Evolutionary conservation across 1,140 invertebrate species (phyloP).

Genomic region (Eupristina koningsbergeri): DNA sequence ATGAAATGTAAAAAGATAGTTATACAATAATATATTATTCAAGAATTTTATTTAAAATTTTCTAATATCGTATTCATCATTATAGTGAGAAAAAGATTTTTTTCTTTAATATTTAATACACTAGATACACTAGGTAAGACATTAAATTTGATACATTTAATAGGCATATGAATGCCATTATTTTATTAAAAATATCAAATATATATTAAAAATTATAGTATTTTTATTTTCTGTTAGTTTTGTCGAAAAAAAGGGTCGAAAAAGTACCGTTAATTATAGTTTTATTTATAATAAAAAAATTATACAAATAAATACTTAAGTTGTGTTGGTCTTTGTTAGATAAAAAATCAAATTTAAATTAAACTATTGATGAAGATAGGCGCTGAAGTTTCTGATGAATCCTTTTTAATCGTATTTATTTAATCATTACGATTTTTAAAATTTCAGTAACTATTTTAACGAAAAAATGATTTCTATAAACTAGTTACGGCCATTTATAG

Average conservation of each 20-base stretch:
- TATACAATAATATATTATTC: neutral
- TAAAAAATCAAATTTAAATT: neutral
- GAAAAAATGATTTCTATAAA: slow-evolving; percentile 11
- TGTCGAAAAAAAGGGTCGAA: neutral
- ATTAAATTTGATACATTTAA: too few species aligned
- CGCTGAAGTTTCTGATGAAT: neutral
- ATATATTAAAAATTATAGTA: too few species aligned
- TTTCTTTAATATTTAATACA: neutral
- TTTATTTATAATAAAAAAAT: neutral
- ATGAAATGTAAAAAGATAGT: neutral
- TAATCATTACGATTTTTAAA: neutral
- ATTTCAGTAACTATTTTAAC: neutral
- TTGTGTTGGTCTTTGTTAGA: neutral
- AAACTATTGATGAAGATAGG: neutral
- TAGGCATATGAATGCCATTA: too few species aligned
- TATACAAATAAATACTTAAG: neutral
- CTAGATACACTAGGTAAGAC: too few species aligned
- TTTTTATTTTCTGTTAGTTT: neutral
- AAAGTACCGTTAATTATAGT: neutral
- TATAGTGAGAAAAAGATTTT: neutral
- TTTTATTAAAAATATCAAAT: too few species aligned
- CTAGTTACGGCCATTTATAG: neutral
- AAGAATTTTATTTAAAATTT: neutral
- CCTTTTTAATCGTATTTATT: neutral
- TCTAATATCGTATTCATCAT: neutral